Percentiles rank a stretch among this genome's conserved stretches.
Conservation (phyloP, 2,113 vertebrate genomes). For the Papio anubis region DNA sequence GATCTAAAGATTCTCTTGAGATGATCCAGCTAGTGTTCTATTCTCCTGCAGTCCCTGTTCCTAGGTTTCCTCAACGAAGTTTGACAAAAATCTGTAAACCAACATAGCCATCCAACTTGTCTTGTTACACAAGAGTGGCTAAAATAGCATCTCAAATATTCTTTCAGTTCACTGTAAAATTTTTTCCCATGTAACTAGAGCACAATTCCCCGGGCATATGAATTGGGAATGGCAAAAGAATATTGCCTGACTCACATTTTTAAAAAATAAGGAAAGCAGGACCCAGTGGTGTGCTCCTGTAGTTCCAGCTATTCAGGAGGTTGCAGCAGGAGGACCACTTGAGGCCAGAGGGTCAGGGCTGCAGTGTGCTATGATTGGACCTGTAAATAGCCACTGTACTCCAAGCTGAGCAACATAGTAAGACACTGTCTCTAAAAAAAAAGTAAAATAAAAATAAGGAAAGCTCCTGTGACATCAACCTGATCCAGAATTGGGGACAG, state of each 20-base stretch:
- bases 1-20: neutral
- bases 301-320: neutral
- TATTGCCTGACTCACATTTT: neutral
- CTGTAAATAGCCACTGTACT: neutral
- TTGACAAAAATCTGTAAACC: constrained; percentile 25
- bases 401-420: neutral
- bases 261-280: neutral
- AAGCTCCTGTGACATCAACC: neutral
- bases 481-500: neutral
- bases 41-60: neutral
- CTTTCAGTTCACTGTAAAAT: neutral
- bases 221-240: neutral
- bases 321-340: neutral
- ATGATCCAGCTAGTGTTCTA: neutral
- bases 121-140: neutral
- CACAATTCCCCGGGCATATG: neutral
- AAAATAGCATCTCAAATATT: constrained; percentile 1
- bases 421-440: neutral
- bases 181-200: neutral
- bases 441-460: neutral
- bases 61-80: neutral
- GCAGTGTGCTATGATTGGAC: neutral
- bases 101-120: neutral
- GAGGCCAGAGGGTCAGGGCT: neutral
- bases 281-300: neutral